Evolutionary conservation across 2,888 invertebrate genomes (phyloP).

Genomic region (Hemithea aestivaria): DNA sequence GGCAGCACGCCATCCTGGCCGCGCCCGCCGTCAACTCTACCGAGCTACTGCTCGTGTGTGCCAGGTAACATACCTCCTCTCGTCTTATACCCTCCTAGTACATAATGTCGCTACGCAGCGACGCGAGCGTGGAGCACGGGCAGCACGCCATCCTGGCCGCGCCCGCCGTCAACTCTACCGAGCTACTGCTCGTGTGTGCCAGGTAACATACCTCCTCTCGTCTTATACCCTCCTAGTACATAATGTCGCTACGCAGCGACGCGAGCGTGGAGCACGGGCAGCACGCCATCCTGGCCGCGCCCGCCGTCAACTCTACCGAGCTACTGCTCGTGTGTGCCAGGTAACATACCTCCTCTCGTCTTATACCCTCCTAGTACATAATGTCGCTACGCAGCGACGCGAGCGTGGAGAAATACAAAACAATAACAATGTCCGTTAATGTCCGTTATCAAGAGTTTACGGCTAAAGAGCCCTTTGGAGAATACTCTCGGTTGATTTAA

Average conservation of each 20-base stretch:
- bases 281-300: slow-evolving; percentile 61
- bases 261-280: slow-evolving; percentile 83
- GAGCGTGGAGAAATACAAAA: too few species aligned
- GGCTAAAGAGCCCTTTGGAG: too few species aligned
- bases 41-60: slow-evolving; percentile 78
- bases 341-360: too few species aligned
- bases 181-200: slow-evolving; percentile 80
- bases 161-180: slow-evolving; percentile 52
- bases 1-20: slow-evolving; percentile 62
- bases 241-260: slow-evolving; percentile 66
- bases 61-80: too few species aligned
- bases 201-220: slow-evolving; percentile 79
- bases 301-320: slow-evolving; percentile 45
- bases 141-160: slow-evolving; percentile 57
- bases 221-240: too few species aligned
- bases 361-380: too few species aligned
- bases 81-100: too few species aligned
- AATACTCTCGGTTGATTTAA: too few species aligned
- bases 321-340: slow-evolving; percentile 83
- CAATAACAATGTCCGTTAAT: too few species aligned
- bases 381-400: too few species aligned
- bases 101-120: slow-evolving; percentile 61
- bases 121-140: slow-evolving; percentile 84
- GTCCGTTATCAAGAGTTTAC: too few species aligned
- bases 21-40: slow-evolving; percentile 59